Percentiles rank a stretch among this genome's conserved stretches.
phyloP scores from a whole-genome alignment of 2,888 invertebrate genomes.

The Drosophila nr. medialis region DNA sequence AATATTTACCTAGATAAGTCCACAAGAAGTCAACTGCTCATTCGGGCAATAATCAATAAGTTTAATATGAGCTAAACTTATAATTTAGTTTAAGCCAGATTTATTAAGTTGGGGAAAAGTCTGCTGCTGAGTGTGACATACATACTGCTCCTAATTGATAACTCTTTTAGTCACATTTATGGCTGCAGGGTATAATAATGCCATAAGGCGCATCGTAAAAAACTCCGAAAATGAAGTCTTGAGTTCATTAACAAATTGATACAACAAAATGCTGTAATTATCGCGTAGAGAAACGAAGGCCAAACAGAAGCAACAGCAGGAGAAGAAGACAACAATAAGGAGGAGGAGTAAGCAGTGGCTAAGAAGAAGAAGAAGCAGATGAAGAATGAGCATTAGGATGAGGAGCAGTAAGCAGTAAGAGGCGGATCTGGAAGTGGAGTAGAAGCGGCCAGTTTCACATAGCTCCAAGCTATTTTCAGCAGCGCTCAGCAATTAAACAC shows the following conservation, averaged over 20 bases:
- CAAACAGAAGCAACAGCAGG: constrained; percentile 55
- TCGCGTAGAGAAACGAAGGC: constrained; percentile 64
- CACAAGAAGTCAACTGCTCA: too few species aligned
- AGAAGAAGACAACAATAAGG: background rate
- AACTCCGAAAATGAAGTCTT: constrained; percentile 47
- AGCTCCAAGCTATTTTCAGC: constrained; percentile 79
- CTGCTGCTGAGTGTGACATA: background rate
- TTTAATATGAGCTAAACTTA: background rate
- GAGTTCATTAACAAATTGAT: constrained; percentile 80
- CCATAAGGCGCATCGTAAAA: constrained; percentile 41
- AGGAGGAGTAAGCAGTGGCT: constrained; percentile 1
- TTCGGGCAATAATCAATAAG: too few species aligned
- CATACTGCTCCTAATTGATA: background rate
- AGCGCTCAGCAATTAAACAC: constrained; percentile 76
- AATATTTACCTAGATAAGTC: too few species aligned
- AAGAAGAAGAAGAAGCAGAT: constrained; percentile 3
- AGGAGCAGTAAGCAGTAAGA: background rate
- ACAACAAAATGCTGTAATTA: constrained; percentile 81
- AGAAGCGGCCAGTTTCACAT: constrained; percentile 50
- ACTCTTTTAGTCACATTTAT: background rate
- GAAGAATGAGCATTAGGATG: background rate
- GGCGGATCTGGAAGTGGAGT: constrained; percentile 6
- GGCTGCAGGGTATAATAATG: constrained; percentile 41
- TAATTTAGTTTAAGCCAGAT: background rate
- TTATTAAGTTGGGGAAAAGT: background rate